Conservation (phyloP, 2,888 invertebrate species). For the Agriopis leucophaearia region DNA sequence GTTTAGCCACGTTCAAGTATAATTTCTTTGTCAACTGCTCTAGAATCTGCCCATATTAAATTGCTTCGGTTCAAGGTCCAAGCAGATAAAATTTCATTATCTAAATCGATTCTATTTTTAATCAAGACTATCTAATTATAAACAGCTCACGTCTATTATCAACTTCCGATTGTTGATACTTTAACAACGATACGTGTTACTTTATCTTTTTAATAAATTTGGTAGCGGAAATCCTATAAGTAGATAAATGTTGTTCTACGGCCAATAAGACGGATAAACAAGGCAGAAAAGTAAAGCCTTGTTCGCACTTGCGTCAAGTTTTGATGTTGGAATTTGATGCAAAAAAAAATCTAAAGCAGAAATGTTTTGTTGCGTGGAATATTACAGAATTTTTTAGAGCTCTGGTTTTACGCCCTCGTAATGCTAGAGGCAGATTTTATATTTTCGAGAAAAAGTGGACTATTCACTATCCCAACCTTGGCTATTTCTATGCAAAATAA, state of each 20-base stretch:
- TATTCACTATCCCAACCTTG: too few species aligned
- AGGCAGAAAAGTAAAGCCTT: background rate
- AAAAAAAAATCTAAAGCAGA: background rate
- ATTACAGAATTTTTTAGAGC: too few species aligned
- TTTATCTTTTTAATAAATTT: slow-evolving; percentile 32
- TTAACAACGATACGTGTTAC: slow-evolving; percentile 8
- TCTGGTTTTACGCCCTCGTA: too few species aligned
- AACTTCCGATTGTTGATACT: slow-evolving; percentile 22
- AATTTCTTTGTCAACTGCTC: too few species aligned
- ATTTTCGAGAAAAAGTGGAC: too few species aligned
- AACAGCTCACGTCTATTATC: slow-evolving; percentile 1
- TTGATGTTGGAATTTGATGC: background rate
- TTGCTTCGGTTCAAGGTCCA: background rate
- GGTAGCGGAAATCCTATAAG: slow-evolving; percentile 25
- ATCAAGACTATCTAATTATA: background rate
- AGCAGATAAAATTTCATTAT: background rate
- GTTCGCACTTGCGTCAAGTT: background rate
- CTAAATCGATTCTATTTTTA: slow-evolving; percentile 5
- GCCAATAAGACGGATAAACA: slow-evolving; percentile 17
- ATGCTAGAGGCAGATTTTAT: too few species aligned
- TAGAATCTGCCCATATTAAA: too few species aligned
- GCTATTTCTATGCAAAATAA: too few species aligned
- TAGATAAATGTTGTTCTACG: slow-evolving; percentile 8
- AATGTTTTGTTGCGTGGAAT: background rate
- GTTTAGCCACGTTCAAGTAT: too few species aligned